Evolutionary conservation across 64 coral and sea anemone species (phyloP).

Genomic region (Catalaphyllia jardinei): DNA sequence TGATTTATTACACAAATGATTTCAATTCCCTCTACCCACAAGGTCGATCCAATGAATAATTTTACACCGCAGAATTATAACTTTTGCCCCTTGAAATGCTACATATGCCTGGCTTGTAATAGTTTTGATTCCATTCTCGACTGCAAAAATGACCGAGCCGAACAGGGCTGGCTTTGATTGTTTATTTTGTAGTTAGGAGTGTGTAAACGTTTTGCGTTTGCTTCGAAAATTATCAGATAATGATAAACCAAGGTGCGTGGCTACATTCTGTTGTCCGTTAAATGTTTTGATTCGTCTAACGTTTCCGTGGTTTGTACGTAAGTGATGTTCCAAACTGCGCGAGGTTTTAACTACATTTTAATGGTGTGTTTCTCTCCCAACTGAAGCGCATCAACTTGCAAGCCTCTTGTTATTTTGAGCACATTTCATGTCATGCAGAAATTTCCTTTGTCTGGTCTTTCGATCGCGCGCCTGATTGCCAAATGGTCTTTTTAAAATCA

Average conservation of each 20-base stretch:
- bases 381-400: not conserved
- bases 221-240: conserved; percentile 20
- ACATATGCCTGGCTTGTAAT: not conserved
- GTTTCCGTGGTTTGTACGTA: conserved; percentile 29
- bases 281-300: conserved; percentile 32
- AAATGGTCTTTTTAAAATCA: not conserved
- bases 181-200: conserved; percentile 13
- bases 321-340: conserved; percentile 6
- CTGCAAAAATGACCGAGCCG: not conserved
- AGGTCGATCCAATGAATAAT: conserved; percentile 23
- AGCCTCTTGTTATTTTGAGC: not conserved
- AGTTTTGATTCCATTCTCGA: not conserved
- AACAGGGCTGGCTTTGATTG: not conserved
- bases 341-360: conserved; percentile 38
- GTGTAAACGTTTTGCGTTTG: conserved; percentile 1
- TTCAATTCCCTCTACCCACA: conserved; percentile 27
- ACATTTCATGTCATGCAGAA: not conserved
- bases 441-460: conserved; percentile 15
- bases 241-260: not conserved
- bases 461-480: not conserved
- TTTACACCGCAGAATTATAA: conserved; percentile 43
- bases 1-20: conserved; percentile 46
- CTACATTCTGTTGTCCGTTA: not conserved
- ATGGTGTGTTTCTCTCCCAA: conserved; percentile 18
- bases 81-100: not conserved